A percentile compares a stretch with the other conserved stretches of the same genome.
These are phyloP conservation scores for Sterna hirundo DNA, from an alignment of 2,113 vertebrate genomes.

Conservation along the genomic window DNA sequence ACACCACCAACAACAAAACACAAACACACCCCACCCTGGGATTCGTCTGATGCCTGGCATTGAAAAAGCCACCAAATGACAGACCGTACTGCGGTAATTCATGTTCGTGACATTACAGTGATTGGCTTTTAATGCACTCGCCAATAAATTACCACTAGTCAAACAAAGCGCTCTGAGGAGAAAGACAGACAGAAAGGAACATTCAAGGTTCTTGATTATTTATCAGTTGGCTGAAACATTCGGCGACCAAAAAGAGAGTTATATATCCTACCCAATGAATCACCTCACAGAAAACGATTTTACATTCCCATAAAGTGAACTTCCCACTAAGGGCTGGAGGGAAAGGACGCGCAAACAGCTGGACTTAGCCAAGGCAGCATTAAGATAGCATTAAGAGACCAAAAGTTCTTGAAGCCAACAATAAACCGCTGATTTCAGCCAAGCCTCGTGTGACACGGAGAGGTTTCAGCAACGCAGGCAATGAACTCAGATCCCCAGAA, in stretches of 20 bases:
- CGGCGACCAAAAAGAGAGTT: not conserved
- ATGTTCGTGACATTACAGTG: not conserved
- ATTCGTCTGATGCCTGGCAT: not conserved
- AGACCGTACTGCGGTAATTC: not conserved
- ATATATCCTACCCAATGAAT: not conserved
- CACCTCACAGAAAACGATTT: not conserved
- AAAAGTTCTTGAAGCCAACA: not conserved
- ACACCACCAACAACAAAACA: not conserved
- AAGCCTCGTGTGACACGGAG: not conserved
- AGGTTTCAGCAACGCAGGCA: not conserved
- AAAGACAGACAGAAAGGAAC: constrained; percentile 27
- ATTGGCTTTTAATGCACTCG: constrained; percentile 24
- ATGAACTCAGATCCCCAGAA: not conserved
- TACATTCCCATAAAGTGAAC: not conserved
- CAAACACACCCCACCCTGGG: not conserved
- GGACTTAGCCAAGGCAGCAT: not conserved
- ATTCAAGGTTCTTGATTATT: constrained; percentile 46
- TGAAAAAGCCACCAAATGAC: constrained; percentile 12
- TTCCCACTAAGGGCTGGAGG: not conserved
- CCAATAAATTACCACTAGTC: constrained; percentile 14
- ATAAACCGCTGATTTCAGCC: not conserved
- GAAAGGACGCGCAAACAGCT: not conserved
- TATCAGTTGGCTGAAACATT: constrained; percentile 20
- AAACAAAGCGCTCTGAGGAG: not conserved
- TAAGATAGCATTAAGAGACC: not conserved